Base-by-base conservation (phyloP, 2,888 invertebrate species). In the Chymomyza fuscimana region DNA sequence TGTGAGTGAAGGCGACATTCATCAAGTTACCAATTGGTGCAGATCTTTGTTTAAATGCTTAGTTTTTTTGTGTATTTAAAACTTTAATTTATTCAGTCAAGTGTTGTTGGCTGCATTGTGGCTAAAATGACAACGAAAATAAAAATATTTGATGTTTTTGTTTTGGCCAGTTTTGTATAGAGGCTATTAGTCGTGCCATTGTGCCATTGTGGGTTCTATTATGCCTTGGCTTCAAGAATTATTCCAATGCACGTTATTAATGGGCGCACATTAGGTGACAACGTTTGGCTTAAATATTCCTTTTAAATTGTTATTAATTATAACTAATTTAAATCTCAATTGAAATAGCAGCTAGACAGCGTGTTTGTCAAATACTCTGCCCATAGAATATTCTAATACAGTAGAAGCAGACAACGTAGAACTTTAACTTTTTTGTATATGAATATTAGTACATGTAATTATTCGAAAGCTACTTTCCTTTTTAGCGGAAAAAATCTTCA, bases 181-280 rank as follows among this genome's bases (percentile, higher is more conserved):
- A 58, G 46, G 12, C 72, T 65, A 66, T 65, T 66, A 66, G 67
- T 63, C 32, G 7, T 4, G 32, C 32, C 32, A 32, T 32, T 32
- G 32, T 32, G 9, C 7, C 32, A 32, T 22, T n/a, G 59, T 16
- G 72, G 40, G 36, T 25, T 32, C 63, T 65, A 67, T 68, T 70
- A 59, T 50, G 63, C 54, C 12, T 54, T 54, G 67, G 73, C 50
- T 78, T 50, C 52, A 51, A 59, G 67, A 67, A 64, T 32, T 36
- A 61, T 63, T 19, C n/a, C 29, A 64, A 73, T 64, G 68, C 69
- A 46, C 73, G 63, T 72, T 69, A 81, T 81, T 81, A 76, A 81
- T 81, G 81, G 70, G 70, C 79, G 52, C 70, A 73, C 76, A 81
- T 81, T 81, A 81, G 73, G 73, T 66, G 74, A 80, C 79, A 81